phyloP scores from a whole-genome alignment of 64 coral and sea anemone genomes.

The Acropora tenuis region DNA sequence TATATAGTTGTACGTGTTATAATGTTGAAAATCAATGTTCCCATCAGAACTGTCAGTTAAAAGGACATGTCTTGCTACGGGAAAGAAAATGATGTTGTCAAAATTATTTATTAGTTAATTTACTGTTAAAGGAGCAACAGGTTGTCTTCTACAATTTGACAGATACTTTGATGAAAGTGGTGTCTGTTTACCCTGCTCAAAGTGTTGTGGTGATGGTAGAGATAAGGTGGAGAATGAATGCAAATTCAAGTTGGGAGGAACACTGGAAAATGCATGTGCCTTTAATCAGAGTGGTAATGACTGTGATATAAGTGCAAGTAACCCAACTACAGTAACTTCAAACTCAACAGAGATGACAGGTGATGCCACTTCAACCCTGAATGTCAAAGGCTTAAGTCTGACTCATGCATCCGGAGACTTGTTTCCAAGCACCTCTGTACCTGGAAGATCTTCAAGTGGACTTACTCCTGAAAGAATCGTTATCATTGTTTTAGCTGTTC shows the following conservation, averaged over 20 bases:
- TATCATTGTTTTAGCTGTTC: too few relatives aligned
- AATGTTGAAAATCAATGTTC: too few relatives aligned
- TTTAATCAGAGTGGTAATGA: conserved; percentile 5
- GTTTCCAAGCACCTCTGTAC: background rate
- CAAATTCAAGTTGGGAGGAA: background rate
- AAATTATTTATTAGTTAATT: too few relatives aligned
- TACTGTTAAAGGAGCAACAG: too few relatives aligned
- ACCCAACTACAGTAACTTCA: background rate
- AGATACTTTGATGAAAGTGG: conserved; percentile 11
- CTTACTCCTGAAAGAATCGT: too few relatives aligned
- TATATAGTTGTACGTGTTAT: too few relatives aligned
- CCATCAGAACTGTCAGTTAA: too few relatives aligned
- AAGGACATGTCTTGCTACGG: too few relatives aligned
- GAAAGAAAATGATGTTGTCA: too few relatives aligned
- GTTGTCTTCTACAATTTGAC: background rate
- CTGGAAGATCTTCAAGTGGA: background rate
- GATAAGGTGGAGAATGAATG: conserved; percentile 51
- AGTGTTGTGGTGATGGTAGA: conserved; percentile 51
- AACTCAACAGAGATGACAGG: background rate
- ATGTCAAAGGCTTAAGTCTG: background rate
- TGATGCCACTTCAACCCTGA: background rate
- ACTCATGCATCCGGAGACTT: background rate
- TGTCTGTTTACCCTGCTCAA: conserved; percentile 27
- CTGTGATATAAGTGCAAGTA: background rate
- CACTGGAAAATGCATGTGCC: background rate